Conservation (phyloP, 2,888 invertebrate species). For the Steromphala cineraria region DNA sequence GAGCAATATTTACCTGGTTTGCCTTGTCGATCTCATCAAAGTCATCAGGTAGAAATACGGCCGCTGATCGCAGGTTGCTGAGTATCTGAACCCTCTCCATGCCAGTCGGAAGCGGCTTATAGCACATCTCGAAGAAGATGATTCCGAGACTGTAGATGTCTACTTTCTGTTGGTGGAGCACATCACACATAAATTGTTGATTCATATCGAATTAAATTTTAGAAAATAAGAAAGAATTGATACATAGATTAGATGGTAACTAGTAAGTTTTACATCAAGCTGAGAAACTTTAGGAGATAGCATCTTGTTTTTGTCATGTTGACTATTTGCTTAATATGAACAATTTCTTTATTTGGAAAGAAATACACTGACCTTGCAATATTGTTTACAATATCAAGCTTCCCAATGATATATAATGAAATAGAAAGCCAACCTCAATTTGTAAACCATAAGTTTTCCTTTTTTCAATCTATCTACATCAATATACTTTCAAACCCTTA, state of each 20-base stretch:
- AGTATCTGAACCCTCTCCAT: conserved; percentile 93
- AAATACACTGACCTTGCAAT: too few species aligned
- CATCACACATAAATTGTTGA: background rate
- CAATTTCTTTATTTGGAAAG: too few species aligned
- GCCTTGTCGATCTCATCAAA: conserved; percentile 72
- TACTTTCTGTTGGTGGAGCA: conserved; percentile 77
- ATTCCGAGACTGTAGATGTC: conserved; percentile 92
- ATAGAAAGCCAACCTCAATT: too few species aligned
- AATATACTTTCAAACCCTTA: background rate
- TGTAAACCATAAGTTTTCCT: too few species aligned
- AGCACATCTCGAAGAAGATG: conserved; percentile 93
- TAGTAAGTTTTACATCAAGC: too few species aligned
- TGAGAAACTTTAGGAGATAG: too few species aligned
- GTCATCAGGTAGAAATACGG: conserved; percentile 82
- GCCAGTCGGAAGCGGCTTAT: conserved; percentile 86
- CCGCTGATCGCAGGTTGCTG: conserved; percentile 82
- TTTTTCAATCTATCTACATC: background rate
- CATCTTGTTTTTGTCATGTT: too few species aligned
- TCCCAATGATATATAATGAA: too few species aligned
- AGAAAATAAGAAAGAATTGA: background rate
- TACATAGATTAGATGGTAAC: background rate
- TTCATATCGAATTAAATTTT: background rate
- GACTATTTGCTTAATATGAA: too few species aligned
- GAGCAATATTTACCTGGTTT: conserved; percentile 53
- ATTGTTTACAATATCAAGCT: too few species aligned